A percentile compares a stretch with the other conserved stretches of the same genome.
These are phyloP conservation scores for Nothoprocta perdicaria DNA, from an alignment of 2,113 vertebrate species.

Conservation along the genomic window DNA sequence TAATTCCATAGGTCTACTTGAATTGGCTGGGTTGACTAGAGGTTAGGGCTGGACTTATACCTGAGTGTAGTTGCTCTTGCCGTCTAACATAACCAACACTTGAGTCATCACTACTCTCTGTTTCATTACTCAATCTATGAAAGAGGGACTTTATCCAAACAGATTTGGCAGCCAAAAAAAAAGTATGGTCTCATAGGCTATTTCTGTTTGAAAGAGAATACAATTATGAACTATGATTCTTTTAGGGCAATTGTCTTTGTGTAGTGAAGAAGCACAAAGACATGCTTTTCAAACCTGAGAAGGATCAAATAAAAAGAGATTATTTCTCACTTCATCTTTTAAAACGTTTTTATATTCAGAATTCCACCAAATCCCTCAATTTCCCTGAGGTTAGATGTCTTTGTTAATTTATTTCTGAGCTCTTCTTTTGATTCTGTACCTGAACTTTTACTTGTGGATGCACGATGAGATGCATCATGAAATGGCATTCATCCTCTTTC, in stretches of 20 bases:
- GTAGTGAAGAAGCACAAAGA: neutral
- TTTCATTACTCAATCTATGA: neutral
- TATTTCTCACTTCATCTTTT: neutral
- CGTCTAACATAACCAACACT: neutral
- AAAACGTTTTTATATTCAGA: neutral
- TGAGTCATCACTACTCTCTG: neutral
- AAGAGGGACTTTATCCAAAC: neutral
- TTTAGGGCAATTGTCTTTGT: neutral
- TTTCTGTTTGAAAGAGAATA: neutral
- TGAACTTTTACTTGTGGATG: neutral
- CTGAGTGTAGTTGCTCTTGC: accelerated
- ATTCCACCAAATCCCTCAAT: neutral
- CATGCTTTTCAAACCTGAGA: neutral
- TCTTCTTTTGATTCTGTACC: neutral
- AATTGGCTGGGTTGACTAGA: neutral
- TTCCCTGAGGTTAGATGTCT: neutral
- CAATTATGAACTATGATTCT: accelerated
- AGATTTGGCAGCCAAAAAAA: neutral
- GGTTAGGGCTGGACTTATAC: neutral
- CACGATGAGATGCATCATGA: neutral
- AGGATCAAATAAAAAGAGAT: neutral
- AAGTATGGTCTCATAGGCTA: neutral
- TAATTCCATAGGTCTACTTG: neutral
- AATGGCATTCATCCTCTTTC: neutral
- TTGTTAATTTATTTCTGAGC: conserved; percentile 8